Base-by-base conservation (phyloP, 2,888 invertebrate species). In the Noctua pronuba region DNA sequence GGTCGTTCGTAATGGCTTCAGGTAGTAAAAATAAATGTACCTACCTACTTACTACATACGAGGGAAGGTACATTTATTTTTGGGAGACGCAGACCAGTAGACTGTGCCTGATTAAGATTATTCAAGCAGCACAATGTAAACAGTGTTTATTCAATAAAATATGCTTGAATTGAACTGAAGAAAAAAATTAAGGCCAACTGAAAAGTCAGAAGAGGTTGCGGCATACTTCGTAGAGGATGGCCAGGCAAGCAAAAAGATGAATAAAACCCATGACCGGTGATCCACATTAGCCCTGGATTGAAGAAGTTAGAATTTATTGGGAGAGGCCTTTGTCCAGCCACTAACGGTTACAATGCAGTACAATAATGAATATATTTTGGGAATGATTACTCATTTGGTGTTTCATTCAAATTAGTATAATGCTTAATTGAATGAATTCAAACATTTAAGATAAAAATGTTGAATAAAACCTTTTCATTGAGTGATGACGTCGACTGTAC, bases 401-500 rank as follows among this genome's bases (percentile, higher is more conserved):
- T 21, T 62, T 35, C 11, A 38, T 24, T 38, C 62, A 24, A 52
- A 72, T 31, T 41, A 28, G 10, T 70, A 49, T 16, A 60, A 31
- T 60, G 31, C 31, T 31, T n/a, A n/a, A n/a, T n/a, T n/a, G n/a
- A n/a, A n/a, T n/a, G 16, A 65, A 65, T 65, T 8, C n/a, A 41
- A 41, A 65, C 18, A 41, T 38, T n/a, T 55, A 7, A 21, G 2
- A 44, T 28, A n/a, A 46, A 41, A 58, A 28, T n/a, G 0, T 4
- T 24, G 4, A 74, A 28, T 81, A 11, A 24, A 52, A 62, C 13
- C 21, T 28, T 28, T 60, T 44, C 24, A 66, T 44, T 60, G 44
- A 18, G 38, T 52, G 60, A 46, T 67, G 83, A 31, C 66, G 52
- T 13, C 21, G 44, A 67, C 66, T 79, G 83, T 82, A 82, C 82